Conservation (phyloP, 2,113 vertebrate species). For the Anoura caudifer region DNA sequence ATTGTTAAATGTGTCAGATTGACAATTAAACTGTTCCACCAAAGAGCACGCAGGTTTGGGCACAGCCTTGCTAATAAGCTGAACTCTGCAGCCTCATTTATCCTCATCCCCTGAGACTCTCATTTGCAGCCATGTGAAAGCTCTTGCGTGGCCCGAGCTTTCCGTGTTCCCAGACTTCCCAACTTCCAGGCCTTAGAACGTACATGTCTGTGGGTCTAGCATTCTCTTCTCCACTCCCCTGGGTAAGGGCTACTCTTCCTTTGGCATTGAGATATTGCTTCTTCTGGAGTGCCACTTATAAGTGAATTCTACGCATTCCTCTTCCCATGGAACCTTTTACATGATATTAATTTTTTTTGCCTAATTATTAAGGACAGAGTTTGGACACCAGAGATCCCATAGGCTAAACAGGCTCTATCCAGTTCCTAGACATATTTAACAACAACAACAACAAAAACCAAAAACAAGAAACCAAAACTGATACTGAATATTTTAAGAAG, state of each 20-base stretch:
- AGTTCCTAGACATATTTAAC: neutral
- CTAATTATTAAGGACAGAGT: neutral
- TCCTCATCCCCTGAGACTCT: neutral
- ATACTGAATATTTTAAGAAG: neutral
- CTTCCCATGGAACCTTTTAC: neutral
- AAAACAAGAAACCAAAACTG: neutral
- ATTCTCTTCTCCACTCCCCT: neutral
- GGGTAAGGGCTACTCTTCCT: neutral
- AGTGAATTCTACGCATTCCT: neutral
- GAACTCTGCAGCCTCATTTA: neutral
- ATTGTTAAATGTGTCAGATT: constrained; percentile 25
- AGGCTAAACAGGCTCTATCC: neutral
- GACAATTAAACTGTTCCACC: constrained; percentile 22
- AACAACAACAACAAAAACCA: neutral
- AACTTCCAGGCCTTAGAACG: neutral
- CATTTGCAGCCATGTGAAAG: neutral
- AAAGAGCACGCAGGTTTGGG: neutral
- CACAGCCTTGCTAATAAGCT: neutral
- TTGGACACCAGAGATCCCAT: neutral
- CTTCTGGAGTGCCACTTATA: neutral
- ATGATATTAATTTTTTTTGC: neutral
- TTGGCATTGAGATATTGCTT: neutral
- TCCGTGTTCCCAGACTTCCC: neutral
- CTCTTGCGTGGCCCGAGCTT: neutral
- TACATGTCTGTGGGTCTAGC: neutral